Conservation (phyloP, 2,113 vertebrate species). For the Boleophthalmus pectinirostris region DNA sequence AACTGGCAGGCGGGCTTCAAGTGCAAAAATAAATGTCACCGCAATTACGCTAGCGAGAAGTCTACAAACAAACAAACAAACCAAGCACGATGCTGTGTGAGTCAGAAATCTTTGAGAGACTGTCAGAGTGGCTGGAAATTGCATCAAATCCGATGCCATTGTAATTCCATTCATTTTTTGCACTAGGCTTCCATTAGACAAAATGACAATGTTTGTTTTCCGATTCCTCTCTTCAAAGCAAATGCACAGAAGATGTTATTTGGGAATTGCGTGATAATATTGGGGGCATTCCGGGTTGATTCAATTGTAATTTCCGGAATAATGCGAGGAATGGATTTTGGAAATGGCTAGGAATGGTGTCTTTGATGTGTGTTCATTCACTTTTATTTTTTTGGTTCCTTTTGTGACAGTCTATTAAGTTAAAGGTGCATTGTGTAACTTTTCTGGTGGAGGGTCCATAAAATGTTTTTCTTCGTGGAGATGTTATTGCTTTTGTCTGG, state of each 20-base stretch:
- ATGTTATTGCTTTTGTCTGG: no score
- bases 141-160: conserved; percentile 4
- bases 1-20: conserved; percentile 66
- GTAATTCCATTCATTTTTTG: conserved; percentile 3
- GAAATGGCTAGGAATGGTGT: not conserved
- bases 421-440: no score
- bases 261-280: not conserved
- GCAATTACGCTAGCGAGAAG: conserved; percentile 59
- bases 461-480: no score
- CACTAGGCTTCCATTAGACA: not conserved
- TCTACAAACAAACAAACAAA: conserved; percentile 64
- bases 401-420: no score
- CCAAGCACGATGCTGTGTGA: conserved; percentile 10
- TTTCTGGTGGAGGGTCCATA: no score
- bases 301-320: not conserved
- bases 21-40: conserved; percentile 70
- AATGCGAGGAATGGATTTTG: not conserved
- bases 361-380: not conserved
- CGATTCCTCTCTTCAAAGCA: not conserved
- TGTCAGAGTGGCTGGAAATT: conserved; percentile 30
- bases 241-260: not conserved
- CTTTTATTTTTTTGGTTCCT: not conserved
- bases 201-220: conserved; percentile 5
- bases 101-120: conserved; percentile 5
- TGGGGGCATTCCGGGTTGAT: not conserved